Base-by-base conservation (phyloP, 1,140 invertebrate genomes). In the Eriocheir sinensis region DNA sequence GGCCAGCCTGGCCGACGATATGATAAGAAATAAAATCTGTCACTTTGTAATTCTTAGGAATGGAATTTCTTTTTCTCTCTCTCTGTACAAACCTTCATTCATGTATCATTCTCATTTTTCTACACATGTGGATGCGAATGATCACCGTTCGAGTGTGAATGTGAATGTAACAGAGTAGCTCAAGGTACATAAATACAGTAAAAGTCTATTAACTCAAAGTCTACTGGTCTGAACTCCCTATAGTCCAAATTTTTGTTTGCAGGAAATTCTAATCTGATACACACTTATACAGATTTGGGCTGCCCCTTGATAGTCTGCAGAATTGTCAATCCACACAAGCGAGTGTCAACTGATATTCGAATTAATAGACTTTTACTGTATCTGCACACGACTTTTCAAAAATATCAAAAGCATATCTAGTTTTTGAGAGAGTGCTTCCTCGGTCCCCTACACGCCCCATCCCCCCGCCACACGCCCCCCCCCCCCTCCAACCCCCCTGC, bases 91-190 rank as follows among this genome's bases (percentile, higher is more conserved):
- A 89, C 44, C 88, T 48, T 89, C 88, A 89, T 53, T 89, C 44
- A 53, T 89, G 12, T 53, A 60, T 89, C 88, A 89, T 89, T 89
- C 41, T 89, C 32, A 44, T 89, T 89, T 89, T 89, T 89, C 41
- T 89, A 89, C 88, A 53, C 41, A 30, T 40, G 48, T 89, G 41
- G 44, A 89, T 30, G 36, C 36, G 85, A 88, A n/a, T 88, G 88
- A 53, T 53, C 88, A 9, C 53, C 15, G n/a, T n/a, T n/a, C n/a
- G 44, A 53, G 41, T 89, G 32, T 53, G 60, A n/a, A 72, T 53
- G n/a, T 89, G 88, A 89, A 53, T 89, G 88, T 89, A 89, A 53
- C 88, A 89, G 44, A 89, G 44, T 89, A 34, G 41, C 41, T 34
- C 40, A 88, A 44, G 53, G 44, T 53, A 53, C 88, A 53, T 21